Percentiles rank a stretch among this genome's conserved stretches.
Evolutionary conservation across 2,888 invertebrate genomes (phyloP).

Genomic region (Listrodromus nycthemerus): DNA sequence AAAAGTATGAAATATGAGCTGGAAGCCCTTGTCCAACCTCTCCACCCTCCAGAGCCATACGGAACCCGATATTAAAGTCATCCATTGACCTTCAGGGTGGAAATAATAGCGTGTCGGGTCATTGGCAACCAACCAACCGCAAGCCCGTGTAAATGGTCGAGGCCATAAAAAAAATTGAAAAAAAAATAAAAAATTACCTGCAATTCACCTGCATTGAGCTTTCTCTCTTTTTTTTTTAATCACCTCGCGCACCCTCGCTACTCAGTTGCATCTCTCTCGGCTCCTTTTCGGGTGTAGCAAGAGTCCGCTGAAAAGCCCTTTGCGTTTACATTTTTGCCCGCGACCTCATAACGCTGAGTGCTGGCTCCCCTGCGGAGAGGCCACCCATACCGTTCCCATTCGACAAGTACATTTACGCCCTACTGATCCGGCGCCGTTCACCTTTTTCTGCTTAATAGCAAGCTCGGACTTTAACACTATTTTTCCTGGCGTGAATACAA

Average conservation of each 20-base stretch:
- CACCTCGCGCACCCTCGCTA: slow-evolving; percentile 10
- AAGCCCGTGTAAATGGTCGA: slow-evolving; percentile 39
- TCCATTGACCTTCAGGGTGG: slow-evolving; percentile 62
- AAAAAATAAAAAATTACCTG: slow-evolving; percentile 47
- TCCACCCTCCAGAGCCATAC: slow-evolving; percentile 21
- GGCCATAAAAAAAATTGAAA: slow-evolving; percentile 19
- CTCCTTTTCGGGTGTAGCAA: slow-evolving; percentile 53
- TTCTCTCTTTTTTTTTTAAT: slow-evolving; percentile 42
- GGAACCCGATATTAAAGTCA: slow-evolving; percentile 61
- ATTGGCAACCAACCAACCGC: slow-evolving; percentile 57
- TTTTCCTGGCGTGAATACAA: slow-evolving; percentile 52
- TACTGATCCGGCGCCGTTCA: slow-evolving; percentile 45
- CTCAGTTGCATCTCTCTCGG: slow-evolving; percentile 52
- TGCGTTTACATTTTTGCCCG: slow-evolving; percentile 73
- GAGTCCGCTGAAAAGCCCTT: slow-evolving; percentile 74
- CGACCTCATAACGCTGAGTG: slow-evolving; percentile 79
- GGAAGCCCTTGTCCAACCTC: slow-evolving; percentile 39
- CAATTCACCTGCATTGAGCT: slow-evolving; percentile 49
- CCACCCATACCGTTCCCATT: slow-evolving; percentile 36
- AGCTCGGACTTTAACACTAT: slow-evolving; percentile 55
- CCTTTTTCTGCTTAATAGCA: slow-evolving; percentile 49
- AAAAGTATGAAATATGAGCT: slow-evolving; percentile 43
- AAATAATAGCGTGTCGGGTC: slow-evolving; percentile 63
- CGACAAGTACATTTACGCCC: slow-evolving; percentile 23
- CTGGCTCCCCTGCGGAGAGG: slow-evolving; percentile 55